Evolutionary conservation across 2,888 invertebrate genomes (phyloP), one percentile per base, ranked within the genome.

Genomic region (Pachymerium ferrugineum): DNA sequence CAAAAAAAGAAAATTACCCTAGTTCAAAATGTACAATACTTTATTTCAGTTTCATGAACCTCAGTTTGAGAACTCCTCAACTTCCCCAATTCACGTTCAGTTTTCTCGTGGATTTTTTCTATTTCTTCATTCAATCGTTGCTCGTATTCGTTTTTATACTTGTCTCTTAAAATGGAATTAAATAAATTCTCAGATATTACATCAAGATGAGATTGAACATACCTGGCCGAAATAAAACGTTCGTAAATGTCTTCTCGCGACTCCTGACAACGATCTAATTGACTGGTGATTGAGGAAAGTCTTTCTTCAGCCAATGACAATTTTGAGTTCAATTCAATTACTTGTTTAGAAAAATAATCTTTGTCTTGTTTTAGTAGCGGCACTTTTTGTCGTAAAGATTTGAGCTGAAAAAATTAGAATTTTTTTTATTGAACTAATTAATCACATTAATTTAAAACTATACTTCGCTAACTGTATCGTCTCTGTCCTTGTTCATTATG

Each of bases 101-200:
- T 74, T 73, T 75, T 75, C 29, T 14, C 19, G n/a, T 74, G 75
- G 16, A 74, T 38, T 10, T n/a, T 30, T 8, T 74, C 71, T 6
- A 75, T 42, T 73, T 75, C 75, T n/a, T 69, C 74, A 70, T 70
- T 29, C n/a, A 75, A 54, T 28, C 75, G 76, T 38, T 62, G 67
- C n/a, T 75, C 75, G 73, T 74, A 75, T 70, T 75, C 75, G 33
- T 75, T 67, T 31, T 75, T 75, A 30, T 75, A 75, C 10, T 54
- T 25, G 73, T 75, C 75, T 62, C 75, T 75, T 33, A 29, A 74
- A 29, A 25, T 14, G n/a, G 6, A 68, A 6, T 25, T 16, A 54
- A 54, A n/a, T 16, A 12, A 54, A 54, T 16, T 16, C 6, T 5
- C 4, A 54, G 5, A 54, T 8, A 54, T 12, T 6, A 54, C 6